Conservation (phyloP, 2,888 invertebrate species). For the Spilarctia lutea region DNA sequence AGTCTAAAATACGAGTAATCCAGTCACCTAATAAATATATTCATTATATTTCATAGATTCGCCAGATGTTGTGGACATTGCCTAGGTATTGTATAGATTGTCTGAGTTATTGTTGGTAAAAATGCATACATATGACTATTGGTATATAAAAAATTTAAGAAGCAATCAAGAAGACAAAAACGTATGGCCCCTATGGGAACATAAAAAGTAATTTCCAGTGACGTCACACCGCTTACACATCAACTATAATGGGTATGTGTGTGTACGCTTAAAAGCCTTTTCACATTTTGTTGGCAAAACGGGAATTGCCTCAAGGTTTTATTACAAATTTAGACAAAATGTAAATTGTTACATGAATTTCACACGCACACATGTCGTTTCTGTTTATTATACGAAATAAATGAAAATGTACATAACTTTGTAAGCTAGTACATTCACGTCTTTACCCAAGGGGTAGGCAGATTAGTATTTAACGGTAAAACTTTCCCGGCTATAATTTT, state of each 20-base stretch:
- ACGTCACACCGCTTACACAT: constrained; percentile 2
- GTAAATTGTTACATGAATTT: neutral
- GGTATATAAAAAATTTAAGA: constrained; percentile 2
- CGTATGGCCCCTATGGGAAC: constrained; percentile 11
- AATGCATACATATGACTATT: neutral
- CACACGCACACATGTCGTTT: neutral
- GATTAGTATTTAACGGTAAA: too few species aligned
- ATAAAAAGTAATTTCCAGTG: constrained; percentile 15
- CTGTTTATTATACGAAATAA: neutral
- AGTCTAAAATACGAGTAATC: too few species aligned
- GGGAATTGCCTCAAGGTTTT: neutral
- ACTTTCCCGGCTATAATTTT: neutral
- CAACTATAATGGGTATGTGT: constrained; percentile 3
- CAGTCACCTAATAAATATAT: too few species aligned
- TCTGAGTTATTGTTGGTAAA: neutral
- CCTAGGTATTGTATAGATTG: too few species aligned
- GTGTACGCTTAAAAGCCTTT: constrained; percentile 9
- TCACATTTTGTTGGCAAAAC: constrained; percentile 5
- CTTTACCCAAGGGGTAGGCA: neutral
- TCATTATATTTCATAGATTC: too few species aligned
- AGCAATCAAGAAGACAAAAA: constrained; percentile 4
- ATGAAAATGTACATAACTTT: neutral
- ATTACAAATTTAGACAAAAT: neutral
- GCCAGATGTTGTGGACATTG: too few species aligned
- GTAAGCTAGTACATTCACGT: neutral